Conservation (phyloP, 2,113 vertebrate species). For the Numida meleagris region DNA sequence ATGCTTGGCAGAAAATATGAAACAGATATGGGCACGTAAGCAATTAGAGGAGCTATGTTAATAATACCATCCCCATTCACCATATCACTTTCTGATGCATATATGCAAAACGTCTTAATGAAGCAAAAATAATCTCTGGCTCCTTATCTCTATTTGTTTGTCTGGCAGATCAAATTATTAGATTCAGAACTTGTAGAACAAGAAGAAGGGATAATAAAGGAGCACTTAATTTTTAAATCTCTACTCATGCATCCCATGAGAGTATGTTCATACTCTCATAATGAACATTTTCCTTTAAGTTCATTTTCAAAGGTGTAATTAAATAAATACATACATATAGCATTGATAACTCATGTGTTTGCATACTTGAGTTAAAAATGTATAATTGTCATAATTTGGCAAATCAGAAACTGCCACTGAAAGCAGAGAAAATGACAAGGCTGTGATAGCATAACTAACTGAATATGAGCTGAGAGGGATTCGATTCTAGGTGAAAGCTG, state of each 20-base stretch:
- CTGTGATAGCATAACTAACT: not conserved
- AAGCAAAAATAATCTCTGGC: not conserved
- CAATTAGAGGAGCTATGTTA: not conserved
- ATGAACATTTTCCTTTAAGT: not conserved
- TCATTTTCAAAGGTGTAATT: not conserved
- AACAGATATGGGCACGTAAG: not conserved
- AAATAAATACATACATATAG: not conserved
- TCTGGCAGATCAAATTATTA: not conserved
- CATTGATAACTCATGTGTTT: not conserved
- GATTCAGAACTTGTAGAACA: not conserved
- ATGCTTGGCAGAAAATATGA: not conserved
- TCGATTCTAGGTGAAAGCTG: constrained; percentile 9
- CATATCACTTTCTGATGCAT: not conserved
- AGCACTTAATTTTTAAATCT: not conserved
- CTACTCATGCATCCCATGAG: not conserved
- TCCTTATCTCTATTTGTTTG: not conserved
- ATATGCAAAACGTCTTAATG: not conserved
- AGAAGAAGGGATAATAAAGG: not conserved
- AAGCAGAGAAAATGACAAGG: not conserved
- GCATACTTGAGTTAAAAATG: not conserved
- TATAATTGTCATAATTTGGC: not conserved
- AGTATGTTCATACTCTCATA: not conserved
- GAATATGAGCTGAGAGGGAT: not conserved
- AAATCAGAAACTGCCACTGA: not conserved
- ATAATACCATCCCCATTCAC: not conserved